Percentiles rank a stretch among this genome's conserved stretches.
Evolutionary conservation across 2,113 vertebrate species (phyloP).

Genomic region (Cervus canadensis): DNA sequence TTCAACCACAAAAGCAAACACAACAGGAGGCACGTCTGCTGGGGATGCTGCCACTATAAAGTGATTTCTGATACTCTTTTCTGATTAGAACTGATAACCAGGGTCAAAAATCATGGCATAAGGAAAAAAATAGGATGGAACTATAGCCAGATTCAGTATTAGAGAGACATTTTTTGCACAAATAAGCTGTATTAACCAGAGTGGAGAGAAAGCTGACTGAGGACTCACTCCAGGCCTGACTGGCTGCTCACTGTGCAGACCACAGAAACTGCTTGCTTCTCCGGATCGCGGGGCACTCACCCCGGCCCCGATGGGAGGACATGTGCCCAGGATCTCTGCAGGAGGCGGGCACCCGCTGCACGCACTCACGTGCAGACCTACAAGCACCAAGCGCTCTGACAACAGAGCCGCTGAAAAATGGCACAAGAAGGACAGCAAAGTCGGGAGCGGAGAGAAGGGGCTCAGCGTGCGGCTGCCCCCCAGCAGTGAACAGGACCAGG

Average conservation of each 20-base stretch:
- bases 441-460: neutral
- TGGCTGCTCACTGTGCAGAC: neutral
- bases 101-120: neutral
- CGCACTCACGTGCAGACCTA: no score
- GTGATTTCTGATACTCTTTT: neutral
- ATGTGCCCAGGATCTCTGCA: rapidly evolving
- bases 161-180: neutral
- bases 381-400: rapidly evolving
- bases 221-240: neutral
- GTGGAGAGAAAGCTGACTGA: neutral
- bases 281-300: neutral
- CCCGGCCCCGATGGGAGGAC: neutral
- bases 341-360: rapidly evolving
- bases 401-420: neutral
- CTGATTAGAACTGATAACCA: neutral
- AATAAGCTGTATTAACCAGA: neutral
- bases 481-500: neutral
- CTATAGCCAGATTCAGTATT: neutral
- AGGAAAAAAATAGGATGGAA: neutral
- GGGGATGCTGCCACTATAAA: no score
- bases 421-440: neutral
- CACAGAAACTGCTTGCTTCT: rapidly evolving
- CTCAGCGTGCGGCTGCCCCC: rapidly evolving
- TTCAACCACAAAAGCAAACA: neutral
- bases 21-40: neutral